Base-by-base conservation (phyloP, 1,140 invertebrate genomes). In the Drosophila funebris region DNA sequence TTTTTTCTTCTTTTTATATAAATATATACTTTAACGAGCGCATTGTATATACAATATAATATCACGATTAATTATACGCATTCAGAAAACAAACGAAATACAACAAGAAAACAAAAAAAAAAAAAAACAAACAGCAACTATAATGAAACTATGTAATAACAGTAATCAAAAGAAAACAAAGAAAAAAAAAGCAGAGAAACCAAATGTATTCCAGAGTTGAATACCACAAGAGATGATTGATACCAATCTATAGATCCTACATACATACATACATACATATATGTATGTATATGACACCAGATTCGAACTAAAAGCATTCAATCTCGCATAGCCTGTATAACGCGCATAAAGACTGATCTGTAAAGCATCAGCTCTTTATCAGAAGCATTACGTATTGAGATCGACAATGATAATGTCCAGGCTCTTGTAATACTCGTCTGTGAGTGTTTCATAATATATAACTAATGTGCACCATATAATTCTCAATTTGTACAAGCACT, bases 1-100 rank as follows among this genome's bases (percentile, higher is more conserved):
- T 43, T 56, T 73, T 7, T 22, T 46, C 20, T 44, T 24, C 11
- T 54, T 29, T 54, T 36, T 57, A 39, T 36, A 43, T 24, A 22
- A 41, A 58, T 46, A 56, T 62, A 52, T 53, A 41, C 56, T 79
- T 73, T 74, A 79, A 79, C 57, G 39, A 58, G 64, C 48, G 62
- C 50, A 81, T 77, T 82, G 60, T 63, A 70, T 83, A 76, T 82
- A 82, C 57, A 80, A 80, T 61, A 48, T 29, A 41, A 50, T 46
- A 60, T 78, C 70, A 77, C 58, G 54, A 70, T 41, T 82, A 82
- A 81, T 70, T 78, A 75, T 79, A 79, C 53, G 41, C 46, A 54
- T 70, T 16, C 39, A 46, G 46, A 62, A 14, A 36, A 50, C n/a
- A n/a, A n/a, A n/a, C n/a, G 41, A 6, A 20, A 18, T 36, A 18